Percentiles rank a stretch among this genome's conserved stretches.
Conservation (phyloP, 1,140 invertebrate species). For the Micrasema longulum region DNA sequence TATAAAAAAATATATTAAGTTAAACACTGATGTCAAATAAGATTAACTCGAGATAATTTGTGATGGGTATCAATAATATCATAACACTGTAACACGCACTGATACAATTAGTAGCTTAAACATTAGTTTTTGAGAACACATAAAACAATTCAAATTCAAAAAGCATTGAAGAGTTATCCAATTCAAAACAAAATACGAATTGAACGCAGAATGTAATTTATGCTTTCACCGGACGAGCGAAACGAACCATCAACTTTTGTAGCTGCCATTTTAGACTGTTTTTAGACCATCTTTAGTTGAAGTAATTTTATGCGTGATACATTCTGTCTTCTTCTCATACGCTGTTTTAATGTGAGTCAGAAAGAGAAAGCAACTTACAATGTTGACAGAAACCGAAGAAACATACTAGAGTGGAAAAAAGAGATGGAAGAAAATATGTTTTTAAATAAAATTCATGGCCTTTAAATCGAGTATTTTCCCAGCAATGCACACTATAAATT, state of each 20-base stretch:
- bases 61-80: conserved; percentile 18
- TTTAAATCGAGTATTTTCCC: not conserved
- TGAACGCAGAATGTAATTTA: conserved; percentile 30
- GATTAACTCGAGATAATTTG: conserved; percentile 24
- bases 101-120: conserved; percentile 21
- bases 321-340: conserved; percentile 16
- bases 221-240: conserved; percentile 41
- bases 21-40: conserved; percentile 27
- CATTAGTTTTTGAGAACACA: not conserved
- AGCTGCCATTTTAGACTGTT: conserved; percentile 45
- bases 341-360: not conserved
- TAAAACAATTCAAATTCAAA: not conserved
- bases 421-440: not conserved
- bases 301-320: conserved; percentile 34
- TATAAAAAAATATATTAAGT: conserved; percentile 13
- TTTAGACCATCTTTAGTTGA: conserved; percentile 36
- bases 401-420: not conserved
- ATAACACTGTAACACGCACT: conserved; percentile 42
- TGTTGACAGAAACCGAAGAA: conserved; percentile 37
- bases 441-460: not conserved
- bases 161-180: not conserved
- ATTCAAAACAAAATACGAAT: conserved; percentile 33
- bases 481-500: not conserved
- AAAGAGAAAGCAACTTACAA: conserved; percentile 31
- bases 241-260: conserved; percentile 26